A percentile compares a stretch with the other conserved stretches of the same genome.
phyloP scores from a whole-genome alignment of 1,140 invertebrate genomes.

The Drosophila athabasca region DNA sequence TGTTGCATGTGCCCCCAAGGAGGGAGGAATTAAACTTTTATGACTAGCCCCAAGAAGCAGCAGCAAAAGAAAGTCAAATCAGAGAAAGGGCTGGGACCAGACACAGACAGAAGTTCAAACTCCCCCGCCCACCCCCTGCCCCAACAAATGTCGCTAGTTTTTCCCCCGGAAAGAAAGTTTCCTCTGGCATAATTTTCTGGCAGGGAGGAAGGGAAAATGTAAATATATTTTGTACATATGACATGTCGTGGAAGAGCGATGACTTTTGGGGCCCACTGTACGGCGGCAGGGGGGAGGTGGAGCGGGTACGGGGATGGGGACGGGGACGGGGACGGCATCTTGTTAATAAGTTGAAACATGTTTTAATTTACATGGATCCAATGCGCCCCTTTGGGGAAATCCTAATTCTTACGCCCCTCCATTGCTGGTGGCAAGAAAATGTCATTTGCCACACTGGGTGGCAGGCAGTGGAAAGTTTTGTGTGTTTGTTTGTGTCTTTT shows the following conservation, averaged over 20 bases:
- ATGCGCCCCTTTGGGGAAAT: conserved; percentile 4
- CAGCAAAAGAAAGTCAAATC: conserved; percentile 22
- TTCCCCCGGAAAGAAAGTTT: conserved; percentile 52
- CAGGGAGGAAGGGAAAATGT: conserved; percentile 44
- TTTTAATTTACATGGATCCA: conserved; percentile 73
- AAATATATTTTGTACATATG: conserved; percentile 74
- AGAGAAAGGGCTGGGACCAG: background rate
- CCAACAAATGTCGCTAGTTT: conserved; percentile 72
- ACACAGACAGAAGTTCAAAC: conserved; percentile 27
- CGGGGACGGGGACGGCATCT: conserved; percentile 5
- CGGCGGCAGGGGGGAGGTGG: background rate
- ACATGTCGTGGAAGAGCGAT: conserved; percentile 59
- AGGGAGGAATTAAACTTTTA: conserved; percentile 63
- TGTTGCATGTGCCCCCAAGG: conserved; percentile 52
- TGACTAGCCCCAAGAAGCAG: conserved; percentile 41
- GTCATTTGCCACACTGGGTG: conserved; percentile 9
- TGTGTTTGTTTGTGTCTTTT: conserved; percentile 7
- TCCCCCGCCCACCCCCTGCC: background rate
- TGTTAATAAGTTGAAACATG: conserved; percentile 79
- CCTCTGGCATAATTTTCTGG: conserved; percentile 56
- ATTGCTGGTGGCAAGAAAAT: conserved; percentile 19
- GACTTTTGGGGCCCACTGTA: conserved; percentile 59
- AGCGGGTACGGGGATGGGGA: too few species aligned
- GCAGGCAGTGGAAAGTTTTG: too few species aligned
- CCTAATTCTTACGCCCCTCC: background rate